A percentile compares a stretch with the other conserved stretches of the same genome.
phyloP scores from a whole-genome alignment of 2,113 vertebrate genomes.

The Lamprotornis superbus region DNA sequence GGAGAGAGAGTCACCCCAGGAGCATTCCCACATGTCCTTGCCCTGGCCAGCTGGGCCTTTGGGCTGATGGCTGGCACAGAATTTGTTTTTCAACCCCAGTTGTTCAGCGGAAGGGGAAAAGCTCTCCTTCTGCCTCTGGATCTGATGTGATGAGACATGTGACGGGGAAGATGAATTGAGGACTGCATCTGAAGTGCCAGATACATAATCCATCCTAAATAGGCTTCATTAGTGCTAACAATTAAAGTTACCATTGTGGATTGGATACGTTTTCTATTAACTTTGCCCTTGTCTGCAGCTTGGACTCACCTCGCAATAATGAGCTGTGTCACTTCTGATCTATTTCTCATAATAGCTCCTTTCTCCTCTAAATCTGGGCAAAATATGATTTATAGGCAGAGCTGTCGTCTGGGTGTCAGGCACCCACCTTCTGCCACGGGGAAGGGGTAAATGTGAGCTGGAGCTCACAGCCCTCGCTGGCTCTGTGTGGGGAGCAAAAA shows the following conservation, averaged over 20 bases:
- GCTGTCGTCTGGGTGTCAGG: not conserved
- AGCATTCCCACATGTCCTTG: not conserved
- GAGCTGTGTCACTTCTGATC: constrained; percentile 65
- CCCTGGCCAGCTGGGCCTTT: not conserved
- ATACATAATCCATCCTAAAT: constrained; percentile 62
- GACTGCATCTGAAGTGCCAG: constrained; percentile 52
- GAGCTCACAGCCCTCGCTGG: not conserved
- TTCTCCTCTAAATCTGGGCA: constrained; percentile 33
- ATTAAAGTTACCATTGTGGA: constrained; percentile 62
- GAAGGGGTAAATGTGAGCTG: not conserved
- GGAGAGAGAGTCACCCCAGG: too few species aligned
- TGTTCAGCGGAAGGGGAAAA: not conserved
- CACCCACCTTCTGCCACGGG: accelerated
- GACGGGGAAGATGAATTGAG: constrained; percentile 35
- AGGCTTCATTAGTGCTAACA: constrained; percentile 66
- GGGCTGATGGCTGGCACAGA: not conserved
- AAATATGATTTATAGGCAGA: constrained; percentile 39
- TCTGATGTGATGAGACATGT: constrained; percentile 25
- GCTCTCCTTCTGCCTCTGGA: not conserved
- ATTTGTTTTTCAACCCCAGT: not conserved
- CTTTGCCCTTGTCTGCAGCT: constrained; percentile 62
- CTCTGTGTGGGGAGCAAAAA: not conserved
- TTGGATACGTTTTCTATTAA: constrained; percentile 60
- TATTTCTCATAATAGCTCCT: constrained; percentile 39
- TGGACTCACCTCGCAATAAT: constrained; percentile 21